Base-by-base conservation (phyloP, 2,797 vertebrate genomes). In the Esox lucius region DNA sequence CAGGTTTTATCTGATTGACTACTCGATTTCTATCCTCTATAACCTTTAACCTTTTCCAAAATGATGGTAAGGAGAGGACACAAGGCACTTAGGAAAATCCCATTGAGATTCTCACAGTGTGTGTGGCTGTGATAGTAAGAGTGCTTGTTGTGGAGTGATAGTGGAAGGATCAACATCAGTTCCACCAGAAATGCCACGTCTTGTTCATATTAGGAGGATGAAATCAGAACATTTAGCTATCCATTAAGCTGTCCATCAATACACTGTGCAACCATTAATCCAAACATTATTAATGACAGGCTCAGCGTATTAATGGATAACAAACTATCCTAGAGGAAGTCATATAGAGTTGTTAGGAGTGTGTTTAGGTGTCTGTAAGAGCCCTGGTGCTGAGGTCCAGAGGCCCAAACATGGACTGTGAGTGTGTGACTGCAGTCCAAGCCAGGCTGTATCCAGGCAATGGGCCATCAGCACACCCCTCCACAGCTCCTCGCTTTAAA, bases 401-500 rank as follows among this genome's bases (percentile, higher is more conserved):
- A 84, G 79, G 80, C 76, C 88, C 88, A 86, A 89, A 89, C 83
- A 90, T 90, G 84, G 87, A 12, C 22, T 83, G 8, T 65, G 81
- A 2, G 64, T 67, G 66, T 70, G 48, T 73, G 70, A 46, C 61
- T 72, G 72, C 71, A 70, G 56, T 61, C 22, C 24, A 73, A 31
- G 51, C 17, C 65, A 75, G 69, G 83, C 75, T 82, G 78, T 69
- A 65, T 61, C 75, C 79, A 82, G 87, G 83, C 87, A 74, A 80
- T 72, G 65, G 71, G 88, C 88, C 17, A 69, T 49, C 70, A 73
- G 46, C 46, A 56, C 24, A 68, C 12, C 75, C 74, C 66, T 84
- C 84, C 83, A 83, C 72, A 80, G 83, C 80, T 80, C 77, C 83
- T 66, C 76, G 68, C 90, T 91, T 91, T 91, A 91, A 93, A 92